Conservation (phyloP, 23 tunicate genomes). For the Styela plicata region DNA sequence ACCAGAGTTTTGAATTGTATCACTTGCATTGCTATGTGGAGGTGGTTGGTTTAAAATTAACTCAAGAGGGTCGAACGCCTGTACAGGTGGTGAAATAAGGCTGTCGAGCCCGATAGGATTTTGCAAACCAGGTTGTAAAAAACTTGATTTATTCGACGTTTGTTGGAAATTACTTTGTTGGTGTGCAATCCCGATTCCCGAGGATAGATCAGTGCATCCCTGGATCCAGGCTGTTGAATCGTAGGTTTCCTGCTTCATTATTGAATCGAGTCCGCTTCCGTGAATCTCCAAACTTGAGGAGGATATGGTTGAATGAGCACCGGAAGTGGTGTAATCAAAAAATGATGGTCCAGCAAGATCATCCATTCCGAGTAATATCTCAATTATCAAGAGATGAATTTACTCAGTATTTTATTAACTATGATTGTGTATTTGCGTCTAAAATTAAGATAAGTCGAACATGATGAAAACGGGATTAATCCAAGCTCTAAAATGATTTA, state of each 20-base stretch:
- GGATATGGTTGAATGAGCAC: not conserved
- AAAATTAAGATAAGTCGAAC: no score
- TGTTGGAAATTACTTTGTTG: not conserved
- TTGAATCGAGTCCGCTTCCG: not conserved
- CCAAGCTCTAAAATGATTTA: no score
- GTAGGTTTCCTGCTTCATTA: constrained; percentile 12
- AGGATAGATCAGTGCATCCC: not conserved
- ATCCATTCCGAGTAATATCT: constrained; percentile 8
- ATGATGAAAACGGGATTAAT: no score
- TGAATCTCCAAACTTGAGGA: not conserved
- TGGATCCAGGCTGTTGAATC: constrained; percentile 12
- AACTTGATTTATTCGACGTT: no score
- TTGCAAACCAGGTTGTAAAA: no score
- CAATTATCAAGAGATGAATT: no score
- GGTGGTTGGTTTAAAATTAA: constrained; percentile 10
- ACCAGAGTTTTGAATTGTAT: not conserved
- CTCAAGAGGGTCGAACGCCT: constrained; percentile 13
- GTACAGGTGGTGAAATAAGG: no score
- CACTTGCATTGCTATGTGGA: no score
- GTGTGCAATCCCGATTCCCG: not conserved
- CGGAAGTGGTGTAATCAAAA: constrained; percentile 3
- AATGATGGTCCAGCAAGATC: constrained; percentile 18
- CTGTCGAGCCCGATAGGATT: not conserved
- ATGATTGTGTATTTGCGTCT: no score
- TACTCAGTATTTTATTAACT: no score